Evolutionary conservation across 1,140 invertebrate genomes (phyloP).

Genomic region (Zaprionus africanus): DNA sequence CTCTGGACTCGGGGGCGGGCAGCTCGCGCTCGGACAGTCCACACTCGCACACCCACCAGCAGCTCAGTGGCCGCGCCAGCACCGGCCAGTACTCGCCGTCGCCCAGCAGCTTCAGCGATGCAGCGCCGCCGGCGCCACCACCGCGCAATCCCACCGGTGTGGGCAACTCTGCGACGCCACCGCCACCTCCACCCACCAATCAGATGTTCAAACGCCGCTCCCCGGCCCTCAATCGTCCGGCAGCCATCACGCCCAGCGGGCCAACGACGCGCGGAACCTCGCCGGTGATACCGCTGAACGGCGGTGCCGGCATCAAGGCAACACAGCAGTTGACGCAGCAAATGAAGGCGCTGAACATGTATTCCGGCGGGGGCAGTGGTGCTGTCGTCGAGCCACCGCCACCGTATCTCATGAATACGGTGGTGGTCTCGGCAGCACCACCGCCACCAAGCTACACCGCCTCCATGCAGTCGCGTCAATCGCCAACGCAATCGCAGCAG

Average conservation of each 20-base stretch:
- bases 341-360: slow-evolving; percentile 93
- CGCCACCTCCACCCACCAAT: slow-evolving; percentile 89
- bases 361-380: slow-evolving; percentile 87
- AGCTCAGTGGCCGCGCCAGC: slow-evolving; percentile 84
- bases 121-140: slow-evolving; percentile 90
- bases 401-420: slow-evolving; percentile 87
- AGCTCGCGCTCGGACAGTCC: slow-evolving; percentile 96
- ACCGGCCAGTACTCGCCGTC: slow-evolving; percentile 88
- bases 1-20: slow-evolving; percentile 93
- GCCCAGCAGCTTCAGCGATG: slow-evolving; percentile 87
- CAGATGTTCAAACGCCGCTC: slow-evolving; percentile 94
- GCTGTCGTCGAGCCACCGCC: slow-evolving; percentile 89
- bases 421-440: slow-evolving; percentile 87
- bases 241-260: slow-evolving; percentile 86
- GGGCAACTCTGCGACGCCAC: slow-evolving; percentile 89
- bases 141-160: slow-evolving; percentile 87
- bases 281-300: slow-evolving; percentile 87
- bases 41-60: slow-evolving; percentile 86
- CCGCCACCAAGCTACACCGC: slow-evolving; percentile 91
- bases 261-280: slow-evolving; percentile 88
- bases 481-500: slow-evolving; percentile 90
- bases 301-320: slow-evolving; percentile 87
- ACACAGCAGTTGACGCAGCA: slow-evolving; percentile 90
- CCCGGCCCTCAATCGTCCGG: slow-evolving; percentile 86
- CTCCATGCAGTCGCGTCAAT: slow-evolving; percentile 93